Evolutionary conservation across 2,113 vertebrate genomes (phyloP).

Genomic region (Poeciliopsis occidentalis): DNA sequence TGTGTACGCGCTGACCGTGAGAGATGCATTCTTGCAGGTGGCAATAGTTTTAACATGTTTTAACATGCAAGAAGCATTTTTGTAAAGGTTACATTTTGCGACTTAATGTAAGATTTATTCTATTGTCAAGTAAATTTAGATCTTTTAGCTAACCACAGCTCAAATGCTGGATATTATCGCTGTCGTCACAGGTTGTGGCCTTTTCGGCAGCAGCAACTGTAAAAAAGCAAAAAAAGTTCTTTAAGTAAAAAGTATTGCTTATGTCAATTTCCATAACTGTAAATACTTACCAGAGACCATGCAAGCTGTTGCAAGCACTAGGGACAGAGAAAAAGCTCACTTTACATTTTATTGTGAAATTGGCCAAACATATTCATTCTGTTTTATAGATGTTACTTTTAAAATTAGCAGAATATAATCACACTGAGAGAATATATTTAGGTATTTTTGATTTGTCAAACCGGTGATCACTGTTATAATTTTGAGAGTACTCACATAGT

Average conservation of each 20-base stretch:
- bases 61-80: too few species aligned
- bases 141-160: conserved; percentile 31
- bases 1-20: too few species aligned
- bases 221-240: neutral
- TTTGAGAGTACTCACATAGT: neutral
- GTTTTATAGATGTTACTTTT: neutral
- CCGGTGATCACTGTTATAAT: neutral
- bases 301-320: conserved; percentile 32
- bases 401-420: neutral
- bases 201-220: neutral
- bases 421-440: neutral
- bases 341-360: neutral
- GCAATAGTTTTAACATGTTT: too few species aligned
- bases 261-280: neutral
- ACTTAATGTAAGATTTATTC: neutral
- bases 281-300: neutral
- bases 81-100: too few species aligned
- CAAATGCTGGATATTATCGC: conserved; percentile 7
- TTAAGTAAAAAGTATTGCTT: too few species aligned
- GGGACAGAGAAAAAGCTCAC: neutral
- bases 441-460: neutral
- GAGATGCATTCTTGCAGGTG: too few species aligned
- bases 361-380: too few species aligned
- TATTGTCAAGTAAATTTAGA: neutral
- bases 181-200: conserved; percentile 11